phyloP scores from a whole-genome alignment of 2,888 invertebrate species.

The Subacronicta megacephala region DNA sequence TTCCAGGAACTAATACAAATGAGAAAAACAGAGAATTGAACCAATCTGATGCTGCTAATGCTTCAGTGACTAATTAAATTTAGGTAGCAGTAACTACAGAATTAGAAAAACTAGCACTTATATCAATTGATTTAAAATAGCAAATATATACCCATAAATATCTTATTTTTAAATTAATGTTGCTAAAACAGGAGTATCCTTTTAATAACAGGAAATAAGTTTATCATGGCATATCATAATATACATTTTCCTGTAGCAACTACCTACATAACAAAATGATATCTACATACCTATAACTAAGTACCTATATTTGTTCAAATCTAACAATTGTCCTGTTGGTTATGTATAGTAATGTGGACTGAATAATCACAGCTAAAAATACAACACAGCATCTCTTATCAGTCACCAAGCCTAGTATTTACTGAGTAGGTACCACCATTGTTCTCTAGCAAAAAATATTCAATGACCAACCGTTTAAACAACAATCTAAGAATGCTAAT shows the following conservation, averaged over 20 bases:
- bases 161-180: no score
- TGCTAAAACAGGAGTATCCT: no score
- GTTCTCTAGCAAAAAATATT: constrained; percentile 29
- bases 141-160: no score
- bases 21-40: no score
- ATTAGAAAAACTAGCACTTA: no score
- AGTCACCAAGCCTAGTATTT: constrained; percentile 17
- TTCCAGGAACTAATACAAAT: no score
- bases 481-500: constrained; percentile 3
- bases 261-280: background rate
- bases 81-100: no score
- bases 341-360: constrained; percentile 16
- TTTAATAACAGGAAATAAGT: background rate
- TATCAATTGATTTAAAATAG: no score
- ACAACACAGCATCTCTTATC: constrained; percentile 32
- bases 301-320: constrained; percentile 17
- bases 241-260: background rate
- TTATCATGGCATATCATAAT: background rate
- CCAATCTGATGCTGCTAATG: no score
- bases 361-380: constrained; percentile 41
- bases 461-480: background rate
- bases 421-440: constrained; percentile 18
- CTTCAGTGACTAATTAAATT: no score
- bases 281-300: no score
- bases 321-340: constrained; percentile 39